Evolutionary conservation across 2,888 invertebrate species (phyloP), one percentile per base, ranked within the genome.

Genomic region (Himalopsyche japonica): DNA sequence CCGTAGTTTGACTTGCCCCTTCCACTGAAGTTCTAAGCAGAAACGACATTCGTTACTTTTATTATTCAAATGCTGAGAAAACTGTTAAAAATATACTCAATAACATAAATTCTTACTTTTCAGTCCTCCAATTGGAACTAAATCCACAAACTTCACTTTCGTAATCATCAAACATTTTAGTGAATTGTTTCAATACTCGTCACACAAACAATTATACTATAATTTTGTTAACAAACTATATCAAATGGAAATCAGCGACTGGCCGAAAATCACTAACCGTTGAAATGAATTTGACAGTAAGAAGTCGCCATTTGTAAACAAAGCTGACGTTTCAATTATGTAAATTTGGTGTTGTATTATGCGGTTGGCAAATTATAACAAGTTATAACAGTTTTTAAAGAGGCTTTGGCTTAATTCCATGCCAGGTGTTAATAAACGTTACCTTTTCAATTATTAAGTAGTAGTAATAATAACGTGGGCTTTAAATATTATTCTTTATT

Each of bases 111-210:
- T 57, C 57, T 70, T 34, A 85, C 85, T 70, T 81, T 80, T 82
- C 84, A 37, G 47, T 80, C 15, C 82, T 84, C 84, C 86, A 84
- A 30, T 34, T 80, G 8, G 84, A 86, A 34, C n/a, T 64, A 47
- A 86, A 86, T 8, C 86, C 86, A 3, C 84, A 80, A 1, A 86
- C 84, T 4, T 84, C 84, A 43, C 82, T 84, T 43, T 86, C 82
- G n/a, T 78, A 80, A 43, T 79, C 57, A 43, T 34, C 78, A 64
- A 86, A 86, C 86, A 86, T 86, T 76, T 49, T 77, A 10, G 12
- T 6, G 4, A 10, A 77, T 34, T 15, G 18, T 18, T 32, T 27
- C 18, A 32, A 78, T 78, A 37, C 20, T 37, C 1, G 4, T 7
- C 0, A 43, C 20, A 79, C 32, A 32, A 32, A 32, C 3, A 4